Conservation (phyloP, 2,113 vertebrate species). For the Kryptolebias marmoratus region DNA sequence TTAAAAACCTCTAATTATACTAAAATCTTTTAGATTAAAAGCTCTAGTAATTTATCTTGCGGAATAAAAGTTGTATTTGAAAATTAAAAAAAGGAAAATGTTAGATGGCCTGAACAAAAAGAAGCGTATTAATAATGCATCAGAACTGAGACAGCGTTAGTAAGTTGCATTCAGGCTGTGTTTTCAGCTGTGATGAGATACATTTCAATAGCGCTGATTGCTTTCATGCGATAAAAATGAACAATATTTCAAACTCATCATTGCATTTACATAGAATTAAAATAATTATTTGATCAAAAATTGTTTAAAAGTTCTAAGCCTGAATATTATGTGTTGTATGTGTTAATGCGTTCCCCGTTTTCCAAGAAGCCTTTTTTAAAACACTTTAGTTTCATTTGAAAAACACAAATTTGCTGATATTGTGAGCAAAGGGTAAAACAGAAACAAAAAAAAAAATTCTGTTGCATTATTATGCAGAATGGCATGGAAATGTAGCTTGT, state of each 20-base stretch:
- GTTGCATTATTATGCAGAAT: no score
- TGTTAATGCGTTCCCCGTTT: background rate
- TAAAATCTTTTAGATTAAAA: background rate
- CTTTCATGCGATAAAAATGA: conserved; percentile 22
- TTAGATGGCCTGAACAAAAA: conserved; percentile 62
- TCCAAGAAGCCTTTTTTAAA: background rate
- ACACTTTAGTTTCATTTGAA: no score
- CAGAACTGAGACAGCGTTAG: conserved; percentile 46
- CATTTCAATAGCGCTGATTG: conserved; percentile 42
- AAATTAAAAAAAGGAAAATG: conserved; percentile 55
- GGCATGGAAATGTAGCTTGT: no score
- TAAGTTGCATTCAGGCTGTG: conserved; percentile 56
- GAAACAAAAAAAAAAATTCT: background rate
- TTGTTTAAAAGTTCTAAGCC: background rate
- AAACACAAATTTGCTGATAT: background rate
- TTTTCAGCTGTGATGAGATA: conserved; percentile 64
- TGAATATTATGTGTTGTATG: conserved; percentile 3
- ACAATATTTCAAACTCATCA: conserved; percentile 22
- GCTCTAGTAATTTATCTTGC: conserved; percentile 41
- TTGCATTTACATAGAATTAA: conserved; percentile 24
- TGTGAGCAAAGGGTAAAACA: background rate
- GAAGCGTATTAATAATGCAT: conserved; percentile 74
- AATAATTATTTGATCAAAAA: background rate
- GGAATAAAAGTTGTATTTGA: conserved; percentile 49
- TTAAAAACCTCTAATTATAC: conserved; percentile 1